Base-by-base conservation (phyloP, 2,888 invertebrate species). In the Drosophila stalkeri region DNA sequence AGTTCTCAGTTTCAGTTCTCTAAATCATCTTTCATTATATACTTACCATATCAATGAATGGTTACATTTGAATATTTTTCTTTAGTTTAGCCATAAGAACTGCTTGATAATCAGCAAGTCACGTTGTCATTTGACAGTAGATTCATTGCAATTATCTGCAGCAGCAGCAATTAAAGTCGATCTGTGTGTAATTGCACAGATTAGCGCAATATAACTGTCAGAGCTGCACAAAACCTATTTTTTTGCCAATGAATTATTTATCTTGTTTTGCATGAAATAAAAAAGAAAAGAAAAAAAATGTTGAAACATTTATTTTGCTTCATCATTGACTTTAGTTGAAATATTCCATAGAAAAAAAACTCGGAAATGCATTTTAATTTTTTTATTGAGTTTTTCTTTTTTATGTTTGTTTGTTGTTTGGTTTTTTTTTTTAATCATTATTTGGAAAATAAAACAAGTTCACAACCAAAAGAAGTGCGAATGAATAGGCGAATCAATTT, bases 401-500 rank as follows among this genome's bases (percentile, higher is more conserved):
- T 65, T 61, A 8, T 46, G 3, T 46, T 23, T 20, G 44, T 49
- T n/a, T 55, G 41, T 56, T 27, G 0, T 56, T 31, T 9, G 14
- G 65, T 64, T 63, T 61, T 41, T 74, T 46, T 73, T 63, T 65
- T 62, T 67, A 46, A 64, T 68, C n/a, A 49, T 55, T 72, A 67
- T 70, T 67, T 70, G 39, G 49, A 57, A 74, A 82, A 79, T 67
- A 68, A 81, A 79, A 82, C 62, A 75, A 77, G 75, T 86, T 82
- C 76, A 78, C 82, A 90, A 77, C 86, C 89, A 70, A 88, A 88
- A 75, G 80, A 82, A 72, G 77, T 88, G 89, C 73, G 76, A 88
- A 80, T 89, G 83, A 87, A 83, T 80, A 78, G 79, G 76, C 78
- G 74, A 86, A 90, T 90, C 78, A 81, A 76, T 90, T 81, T 83